Conservation (phyloP, 2,113 vertebrate species). For the Dasyprocta punctata region DNA sequence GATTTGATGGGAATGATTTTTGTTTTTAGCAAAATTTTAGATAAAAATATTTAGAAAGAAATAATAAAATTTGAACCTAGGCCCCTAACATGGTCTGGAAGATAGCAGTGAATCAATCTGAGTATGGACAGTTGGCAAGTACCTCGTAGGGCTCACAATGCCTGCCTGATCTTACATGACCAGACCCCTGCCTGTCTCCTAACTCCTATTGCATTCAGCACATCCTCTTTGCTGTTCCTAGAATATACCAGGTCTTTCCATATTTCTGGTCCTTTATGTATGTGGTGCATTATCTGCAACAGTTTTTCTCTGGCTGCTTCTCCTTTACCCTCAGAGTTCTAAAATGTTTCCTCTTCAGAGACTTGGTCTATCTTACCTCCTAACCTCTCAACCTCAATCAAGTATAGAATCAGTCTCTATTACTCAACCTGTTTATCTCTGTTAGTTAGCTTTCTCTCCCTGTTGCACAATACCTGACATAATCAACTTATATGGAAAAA, state of each 20-base stretch:
- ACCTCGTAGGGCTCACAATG: fast-evolving
- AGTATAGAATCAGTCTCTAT: not conserved
- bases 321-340: not conserved
- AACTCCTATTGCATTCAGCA: not conserved
- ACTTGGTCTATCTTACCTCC: not conserved
- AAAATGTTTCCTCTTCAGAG: not conserved
- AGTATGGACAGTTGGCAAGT: fast-evolving
- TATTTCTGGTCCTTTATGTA: not conserved
- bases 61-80: not conserved
- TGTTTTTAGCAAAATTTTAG: slow-evolving; percentile 32
- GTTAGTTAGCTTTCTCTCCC: not conserved
- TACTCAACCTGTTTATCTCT: not conserved
- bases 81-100: not conserved
- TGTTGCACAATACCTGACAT: not conserved
- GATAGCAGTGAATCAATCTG: too few relatives aligned
- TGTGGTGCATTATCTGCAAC: not conserved
- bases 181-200: not conserved
- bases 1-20: not conserved
- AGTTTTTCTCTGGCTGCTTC: not conserved
- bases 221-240: not conserved
- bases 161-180: not conserved
- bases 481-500: not conserved
- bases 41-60: not conserved
- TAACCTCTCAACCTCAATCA: not conserved
- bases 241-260: not conserved